Evolutionary conservation across 1,140 invertebrate species (phyloP), one percentile per base, ranked within the genome.

Genomic region (Charaxes varanes): DNA sequence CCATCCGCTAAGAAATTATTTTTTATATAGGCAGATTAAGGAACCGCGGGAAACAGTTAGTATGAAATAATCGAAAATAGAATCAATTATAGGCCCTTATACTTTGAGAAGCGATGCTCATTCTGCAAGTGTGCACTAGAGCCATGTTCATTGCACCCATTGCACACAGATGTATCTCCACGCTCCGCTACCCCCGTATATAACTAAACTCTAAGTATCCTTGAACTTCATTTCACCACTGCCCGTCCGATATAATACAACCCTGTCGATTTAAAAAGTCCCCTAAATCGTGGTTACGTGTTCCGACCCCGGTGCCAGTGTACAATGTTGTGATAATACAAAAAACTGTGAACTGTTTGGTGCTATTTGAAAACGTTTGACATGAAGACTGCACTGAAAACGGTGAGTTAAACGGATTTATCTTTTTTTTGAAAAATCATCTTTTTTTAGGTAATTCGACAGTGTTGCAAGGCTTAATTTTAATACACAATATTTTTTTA

Each of bases 151-250:
- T 8, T 69, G 66, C 63, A 67, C 53, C 53, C 47, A 52, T 33
- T 45, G 22, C 65, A 69, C 58, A 76, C 72, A 58, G 17, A 6
- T 11, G 30, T 49, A 35, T 1, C 26, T 23, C 52, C 59, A 78
- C 78, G 78, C 41, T 78, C 57, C 67, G 63, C 67, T 62, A 78
- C 72, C 71, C 78, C 61, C 62, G 61, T 82, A 82, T 82, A 82
- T 82, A 82, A 58, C 53, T 61, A 62, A 47, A 26, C 13, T 40
- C 48, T 43, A 23, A 54, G 52, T 66, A 76, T 64, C 74, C 78
- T 82, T 79, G 74, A 82, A 79, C 78, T 76, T 78, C 73, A 82
- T 62, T 79, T 69, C 64, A 63, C 51, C 62, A 62, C 55, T 35
- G 41, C 32, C 17, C n/a, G 6, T n/a, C 26, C 13, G 13, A 38